These are phyloP conservation scores for Helostoma temminkii DNA, from an alignment of 2,797 vertebrate genomes.

Conservation along the genomic window DNA sequence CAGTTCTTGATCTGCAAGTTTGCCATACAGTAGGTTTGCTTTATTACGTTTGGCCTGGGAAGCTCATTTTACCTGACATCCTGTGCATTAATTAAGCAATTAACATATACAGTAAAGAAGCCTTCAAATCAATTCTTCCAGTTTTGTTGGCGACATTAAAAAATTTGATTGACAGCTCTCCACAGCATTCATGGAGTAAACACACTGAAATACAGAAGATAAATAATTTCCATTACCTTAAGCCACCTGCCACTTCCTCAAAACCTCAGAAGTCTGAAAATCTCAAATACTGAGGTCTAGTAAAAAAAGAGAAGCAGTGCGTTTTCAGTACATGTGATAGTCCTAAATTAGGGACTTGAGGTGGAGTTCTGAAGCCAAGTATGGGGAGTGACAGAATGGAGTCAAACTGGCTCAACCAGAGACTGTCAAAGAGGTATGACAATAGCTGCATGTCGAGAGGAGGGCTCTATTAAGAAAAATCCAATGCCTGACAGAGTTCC, in stretches of 20 bases:
- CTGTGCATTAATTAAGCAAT: too few relatives aligned
- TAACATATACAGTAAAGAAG: background rate
- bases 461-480: background rate
- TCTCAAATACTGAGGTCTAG: background rate
- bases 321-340: background rate
- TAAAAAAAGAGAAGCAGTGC: background rate
- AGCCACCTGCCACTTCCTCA: background rate
- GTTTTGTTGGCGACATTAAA: background rate
- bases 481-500: background rate
- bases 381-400: slow-evolving; percentile 51
- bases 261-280: background rate
- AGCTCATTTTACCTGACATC: too few relatives aligned
- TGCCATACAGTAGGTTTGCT: too few relatives aligned
- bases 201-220: background rate
- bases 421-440: background rate
- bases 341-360: background rate
- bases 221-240: slow-evolving; percentile 19
- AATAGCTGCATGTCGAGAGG: background rate
- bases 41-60: too few relatives aligned
- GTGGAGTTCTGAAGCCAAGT: slow-evolving; percentile 4
- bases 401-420: slow-evolving; percentile 71
- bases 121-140: background rate
- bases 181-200: background rate
- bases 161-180: background rate
- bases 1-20: background rate